phyloP scores from a whole-genome alignment of 2,113 vertebrate species.

The Leuciscus idus region DNA sequence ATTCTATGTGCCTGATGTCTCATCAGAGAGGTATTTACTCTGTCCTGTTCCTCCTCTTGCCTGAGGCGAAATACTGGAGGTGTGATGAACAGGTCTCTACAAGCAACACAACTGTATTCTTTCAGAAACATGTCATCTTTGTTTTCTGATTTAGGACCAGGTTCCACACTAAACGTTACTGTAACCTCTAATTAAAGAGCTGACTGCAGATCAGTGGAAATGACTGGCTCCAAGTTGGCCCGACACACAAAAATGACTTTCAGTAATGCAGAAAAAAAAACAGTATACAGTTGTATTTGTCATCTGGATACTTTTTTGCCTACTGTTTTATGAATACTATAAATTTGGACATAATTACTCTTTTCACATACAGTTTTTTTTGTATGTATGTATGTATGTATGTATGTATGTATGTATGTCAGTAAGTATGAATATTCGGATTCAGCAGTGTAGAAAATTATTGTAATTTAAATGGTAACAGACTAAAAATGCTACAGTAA shows the following conservation, averaged over 20 bases:
- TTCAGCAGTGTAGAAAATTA: not conserved
- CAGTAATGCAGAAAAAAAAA: not conserved
- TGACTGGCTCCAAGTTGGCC: not conserved
- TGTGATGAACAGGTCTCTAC: constrained; percentile 39
- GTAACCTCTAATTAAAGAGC: not conserved
- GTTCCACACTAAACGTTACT: not conserved
- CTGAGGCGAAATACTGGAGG: constrained; percentile 25
- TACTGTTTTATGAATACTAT: not conserved
- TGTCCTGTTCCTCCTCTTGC: constrained; percentile 40
- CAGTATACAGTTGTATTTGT: not conserved
- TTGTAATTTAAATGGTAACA: too few relatives aligned
- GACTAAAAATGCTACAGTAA: too few relatives aligned
- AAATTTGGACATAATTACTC: not conserved
- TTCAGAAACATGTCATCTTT: not conserved
- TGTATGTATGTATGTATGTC: too few relatives aligned
- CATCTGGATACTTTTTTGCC: not conserved
- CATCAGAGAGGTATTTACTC: constrained; percentile 55
- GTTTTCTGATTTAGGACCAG: constrained; percentile 11
- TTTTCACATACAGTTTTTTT: not conserved
- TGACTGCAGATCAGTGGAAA: constrained; percentile 1
- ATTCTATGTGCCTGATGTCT: constrained; percentile 39
- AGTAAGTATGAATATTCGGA: not conserved
- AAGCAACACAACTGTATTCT: constrained; percentile 9
- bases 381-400: too few relatives aligned
- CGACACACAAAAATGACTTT: not conserved